Percentiles rank a stretch among this genome's conserved stretches.
These are phyloP conservation scores for Cerceris ruficornis DNA, from an alignment of 2,888 invertebrate genomes.

Conservation along the genomic window DNA sequence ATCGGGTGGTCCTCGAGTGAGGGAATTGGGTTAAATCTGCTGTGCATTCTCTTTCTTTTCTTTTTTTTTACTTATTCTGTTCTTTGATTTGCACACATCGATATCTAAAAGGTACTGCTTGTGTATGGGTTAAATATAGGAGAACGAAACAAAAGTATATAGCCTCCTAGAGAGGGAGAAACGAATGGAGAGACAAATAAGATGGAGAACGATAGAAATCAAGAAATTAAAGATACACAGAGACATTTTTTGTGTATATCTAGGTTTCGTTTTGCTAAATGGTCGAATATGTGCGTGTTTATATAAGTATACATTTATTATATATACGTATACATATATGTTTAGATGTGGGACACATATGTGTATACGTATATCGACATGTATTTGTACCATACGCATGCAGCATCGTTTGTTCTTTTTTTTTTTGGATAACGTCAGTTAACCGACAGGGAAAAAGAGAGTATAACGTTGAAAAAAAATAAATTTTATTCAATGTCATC, in stretches of 20 bases:
- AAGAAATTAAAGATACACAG: too few relatives aligned
- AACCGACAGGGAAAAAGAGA: conserved; percentile 67
- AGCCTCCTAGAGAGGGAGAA: background rate
- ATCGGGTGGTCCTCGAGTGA: conserved; percentile 35
- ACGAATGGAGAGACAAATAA: background rate
- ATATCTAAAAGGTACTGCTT: conserved; percentile 6
- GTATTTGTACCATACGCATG: conserved; percentile 38
- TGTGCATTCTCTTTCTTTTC: conserved; percentile 23
- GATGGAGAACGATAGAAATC: conserved; percentile 1
- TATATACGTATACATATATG: background rate
- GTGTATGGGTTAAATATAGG: conserved; percentile 12
- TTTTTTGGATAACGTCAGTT: conserved; percentile 36
- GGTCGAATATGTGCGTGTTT: too few relatives aligned
- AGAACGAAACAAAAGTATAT: background rate
- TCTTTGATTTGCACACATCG: background rate
- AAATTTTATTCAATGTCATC: conserved; percentile 61
- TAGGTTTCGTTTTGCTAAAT: too few relatives aligned
- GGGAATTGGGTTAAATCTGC: conserved; percentile 26
- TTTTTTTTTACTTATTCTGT: conserved; percentile 3
- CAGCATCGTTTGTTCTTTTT: conserved; percentile 43
- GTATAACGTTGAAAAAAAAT: conserved; percentile 64
- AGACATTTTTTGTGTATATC: too few relatives aligned
- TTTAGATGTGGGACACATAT: background rate
- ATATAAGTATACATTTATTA: too few relatives aligned
- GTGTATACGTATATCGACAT: background rate